Conservation (phyloP, 2,888 invertebrate genomes). For the Drosophila dives region DNA sequence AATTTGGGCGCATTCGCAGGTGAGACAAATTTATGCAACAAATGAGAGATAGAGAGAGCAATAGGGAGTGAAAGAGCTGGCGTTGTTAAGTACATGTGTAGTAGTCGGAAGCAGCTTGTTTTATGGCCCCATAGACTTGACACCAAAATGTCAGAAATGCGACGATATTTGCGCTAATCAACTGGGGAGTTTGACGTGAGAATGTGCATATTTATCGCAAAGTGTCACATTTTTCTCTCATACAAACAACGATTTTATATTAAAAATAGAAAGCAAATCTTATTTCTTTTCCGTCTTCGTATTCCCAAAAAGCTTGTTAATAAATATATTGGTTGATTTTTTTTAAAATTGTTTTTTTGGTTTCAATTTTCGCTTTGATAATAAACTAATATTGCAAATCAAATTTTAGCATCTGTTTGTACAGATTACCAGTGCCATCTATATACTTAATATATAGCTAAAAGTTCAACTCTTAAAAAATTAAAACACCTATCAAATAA, state of each 20-base stretch:
- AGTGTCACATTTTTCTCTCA: not conserved
- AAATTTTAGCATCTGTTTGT: too few species aligned
- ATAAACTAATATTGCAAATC: too few species aligned
- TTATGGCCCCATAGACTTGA: conserved; percentile 59
- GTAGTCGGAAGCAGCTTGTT: conserved; percentile 34
- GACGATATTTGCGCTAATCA: conserved; percentile 58
- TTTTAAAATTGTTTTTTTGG: too few species aligned
- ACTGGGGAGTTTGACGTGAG: conserved; percentile 36
- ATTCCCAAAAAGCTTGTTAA: not conserved
- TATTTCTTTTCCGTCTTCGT: not conserved
- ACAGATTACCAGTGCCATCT: too few species aligned
- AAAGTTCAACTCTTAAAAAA: not conserved
- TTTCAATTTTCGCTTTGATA: too few species aligned
- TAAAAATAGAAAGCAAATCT: not conserved
- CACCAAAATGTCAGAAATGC: conserved; percentile 55
- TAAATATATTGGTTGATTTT: not conserved
- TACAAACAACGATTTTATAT: not conserved
- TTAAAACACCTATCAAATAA: not conserved
- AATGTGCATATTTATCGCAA: not conserved
- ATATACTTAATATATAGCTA: not conserved
- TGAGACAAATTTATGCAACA: conserved; percentile 26
- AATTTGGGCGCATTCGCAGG: conserved; percentile 53
- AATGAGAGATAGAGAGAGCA: not conserved
- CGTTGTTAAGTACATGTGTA: conserved; percentile 28
- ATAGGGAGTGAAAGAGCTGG: not conserved